phyloP scores from a whole-genome alignment of 2,113 vertebrate genomes.

The Toxostoma redivivum region DNA sequence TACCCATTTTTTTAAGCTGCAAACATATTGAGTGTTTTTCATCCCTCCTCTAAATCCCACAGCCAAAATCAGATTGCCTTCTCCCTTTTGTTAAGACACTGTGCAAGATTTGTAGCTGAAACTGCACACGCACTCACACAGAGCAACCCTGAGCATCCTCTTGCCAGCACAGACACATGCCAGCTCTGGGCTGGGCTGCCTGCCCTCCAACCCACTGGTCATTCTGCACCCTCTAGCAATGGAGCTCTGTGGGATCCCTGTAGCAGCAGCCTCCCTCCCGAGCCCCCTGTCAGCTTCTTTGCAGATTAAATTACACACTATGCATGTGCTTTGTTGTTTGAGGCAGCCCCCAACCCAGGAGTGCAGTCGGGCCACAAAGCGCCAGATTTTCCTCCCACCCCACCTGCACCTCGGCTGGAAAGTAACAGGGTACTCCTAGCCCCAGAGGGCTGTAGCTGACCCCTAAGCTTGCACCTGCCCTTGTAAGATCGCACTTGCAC shows the following conservation, averaged over 20 bases:
- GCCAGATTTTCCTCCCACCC: background rate
- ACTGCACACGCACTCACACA: accelerated
- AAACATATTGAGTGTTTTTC: background rate
- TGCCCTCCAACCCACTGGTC: background rate
- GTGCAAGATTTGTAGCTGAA: background rate
- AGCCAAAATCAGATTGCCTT: background rate
- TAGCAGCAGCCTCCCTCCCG: background rate
- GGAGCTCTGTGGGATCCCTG: background rate
- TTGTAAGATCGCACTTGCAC: background rate
- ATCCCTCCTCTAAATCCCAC: background rate
- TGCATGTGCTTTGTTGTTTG: background rate
- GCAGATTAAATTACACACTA: background rate
- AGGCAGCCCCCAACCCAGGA: background rate
- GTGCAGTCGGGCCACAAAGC: background rate
- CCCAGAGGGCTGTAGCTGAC: background rate
- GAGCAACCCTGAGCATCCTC: background rate
- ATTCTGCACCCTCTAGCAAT: background rate
- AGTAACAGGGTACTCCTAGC: background rate
- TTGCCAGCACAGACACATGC: accelerated
- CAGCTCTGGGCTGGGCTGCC: background rate
- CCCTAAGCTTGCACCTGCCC: background rate
- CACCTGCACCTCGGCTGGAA: background rate
- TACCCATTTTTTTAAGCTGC: background rate
- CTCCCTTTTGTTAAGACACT: background rate
- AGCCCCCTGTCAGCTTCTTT: background rate